phyloP scores from a whole-genome alignment of 1,140 invertebrate species.

The Euglossa dilemma region DNA sequence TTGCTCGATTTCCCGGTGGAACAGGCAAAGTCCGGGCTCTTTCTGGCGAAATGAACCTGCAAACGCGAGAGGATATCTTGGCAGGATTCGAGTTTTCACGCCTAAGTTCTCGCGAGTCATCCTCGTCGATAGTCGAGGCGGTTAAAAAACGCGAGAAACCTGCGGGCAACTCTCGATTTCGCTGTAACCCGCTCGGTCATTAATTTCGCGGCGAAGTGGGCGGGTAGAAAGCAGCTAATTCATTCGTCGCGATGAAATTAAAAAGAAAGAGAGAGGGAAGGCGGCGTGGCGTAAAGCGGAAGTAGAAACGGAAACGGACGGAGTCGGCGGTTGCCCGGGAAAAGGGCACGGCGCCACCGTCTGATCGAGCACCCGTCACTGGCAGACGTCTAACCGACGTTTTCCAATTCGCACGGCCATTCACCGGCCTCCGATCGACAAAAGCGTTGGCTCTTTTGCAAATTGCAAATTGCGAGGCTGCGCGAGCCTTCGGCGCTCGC shows the following conservation, averaged over 20 bases:
- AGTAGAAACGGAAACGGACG: background rate
- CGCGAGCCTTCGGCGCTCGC: background rate
- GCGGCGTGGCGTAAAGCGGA: background rate
- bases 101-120: background rate
- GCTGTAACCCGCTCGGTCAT: background rate
- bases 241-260: slow-evolving; percentile 23
- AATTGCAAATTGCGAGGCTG: slow-evolving; percentile 44
- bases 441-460: slow-evolving; percentile 60
- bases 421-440: slow-evolving; percentile 48
- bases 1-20: too few species aligned
- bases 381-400: slow-evolving; percentile 58
- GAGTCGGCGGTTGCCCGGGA: slow-evolving; percentile 23
- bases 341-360: slow-evolving; percentile 45
- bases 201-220: background rate
- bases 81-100: too few species aligned
- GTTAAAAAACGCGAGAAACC: background rate
- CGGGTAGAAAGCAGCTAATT: background rate
- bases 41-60: too few species aligned
- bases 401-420: slow-evolving; percentile 59
- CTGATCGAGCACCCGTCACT: slow-evolving; percentile 65
- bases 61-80: too few species aligned
- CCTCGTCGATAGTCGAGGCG: background rate
- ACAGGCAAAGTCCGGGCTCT: too few species aligned
- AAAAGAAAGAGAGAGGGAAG: slow-evolving; percentile 2
- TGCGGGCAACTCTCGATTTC: background rate